Conservation (phyloP, 2,888 invertebrate genomes). For the Mimas tiliae region DNA sequence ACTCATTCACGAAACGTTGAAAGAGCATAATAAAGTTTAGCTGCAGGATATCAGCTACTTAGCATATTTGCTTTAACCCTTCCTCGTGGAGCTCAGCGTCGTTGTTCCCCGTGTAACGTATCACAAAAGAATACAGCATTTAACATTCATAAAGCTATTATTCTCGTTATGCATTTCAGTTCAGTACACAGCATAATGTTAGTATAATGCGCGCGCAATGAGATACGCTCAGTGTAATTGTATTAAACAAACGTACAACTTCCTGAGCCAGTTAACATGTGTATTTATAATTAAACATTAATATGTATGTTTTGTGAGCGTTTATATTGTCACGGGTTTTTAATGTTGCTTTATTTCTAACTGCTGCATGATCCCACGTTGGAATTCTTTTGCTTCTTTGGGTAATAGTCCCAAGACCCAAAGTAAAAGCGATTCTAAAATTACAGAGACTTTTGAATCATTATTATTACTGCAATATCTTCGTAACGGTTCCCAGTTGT, state of each 20-base stretch:
- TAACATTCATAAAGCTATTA: slow-evolving; percentile 57
- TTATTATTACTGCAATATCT: too few relatives aligned
- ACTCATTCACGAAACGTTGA: neutral
- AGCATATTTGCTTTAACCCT: slow-evolving; percentile 27
- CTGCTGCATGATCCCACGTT: neutral
- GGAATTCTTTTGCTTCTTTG: neutral
- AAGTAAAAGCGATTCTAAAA: too few relatives aligned
- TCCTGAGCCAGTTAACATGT: slow-evolving; percentile 9
- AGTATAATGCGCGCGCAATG: slow-evolving; percentile 15
- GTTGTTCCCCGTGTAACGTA: slow-evolving; percentile 17
- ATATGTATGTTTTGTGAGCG: neutral
- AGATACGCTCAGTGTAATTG: slow-evolving; percentile 18
- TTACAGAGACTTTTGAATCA: too few relatives aligned
- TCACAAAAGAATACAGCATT: slow-evolving; percentile 50
- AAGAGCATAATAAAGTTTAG: neutral
- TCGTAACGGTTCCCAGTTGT: too few relatives aligned
- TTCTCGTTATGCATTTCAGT: slow-evolving; percentile 50
- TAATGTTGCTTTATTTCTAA: neutral
- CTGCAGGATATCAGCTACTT: slow-evolving; percentile 25
- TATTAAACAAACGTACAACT: slow-evolving; percentile 24
- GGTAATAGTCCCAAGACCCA: too few relatives aligned
- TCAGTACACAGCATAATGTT: slow-evolving; percentile 33
- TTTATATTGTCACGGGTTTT: neutral
- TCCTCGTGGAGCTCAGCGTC: slow-evolving; percentile 11
- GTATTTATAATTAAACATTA: neutral